These are phyloP conservation scores for Rafetus swinhoei DNA, from an alignment of 2,113 vertebrate genomes.

Conservation along the genomic window DNA sequence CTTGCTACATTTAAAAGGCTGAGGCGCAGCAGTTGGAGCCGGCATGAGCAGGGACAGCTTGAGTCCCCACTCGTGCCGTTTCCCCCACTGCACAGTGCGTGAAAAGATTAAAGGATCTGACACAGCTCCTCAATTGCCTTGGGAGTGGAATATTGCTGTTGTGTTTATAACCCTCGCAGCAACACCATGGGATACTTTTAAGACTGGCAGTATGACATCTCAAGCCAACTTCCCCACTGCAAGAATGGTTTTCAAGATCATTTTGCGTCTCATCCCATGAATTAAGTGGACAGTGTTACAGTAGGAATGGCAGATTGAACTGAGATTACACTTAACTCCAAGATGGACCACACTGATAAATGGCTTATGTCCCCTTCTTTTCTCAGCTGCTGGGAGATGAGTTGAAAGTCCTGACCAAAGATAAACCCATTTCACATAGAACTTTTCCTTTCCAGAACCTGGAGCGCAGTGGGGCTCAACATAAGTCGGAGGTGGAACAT, in stretches of 20 bases:
- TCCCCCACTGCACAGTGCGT: neutral
- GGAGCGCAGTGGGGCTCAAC: conserved; percentile 82
- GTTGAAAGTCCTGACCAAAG: neutral
- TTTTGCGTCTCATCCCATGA: neutral
- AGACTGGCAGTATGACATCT: neutral
- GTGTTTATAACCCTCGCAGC: neutral
- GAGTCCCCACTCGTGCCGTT: too few relatives aligned
- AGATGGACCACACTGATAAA: neutral
- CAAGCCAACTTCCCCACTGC: neutral
- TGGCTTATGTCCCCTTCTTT: neutral
- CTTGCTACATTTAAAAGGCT: too few relatives aligned
- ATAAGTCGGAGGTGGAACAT: conserved; percentile 82
- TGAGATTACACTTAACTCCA: neutral
- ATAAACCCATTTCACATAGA: neutral
- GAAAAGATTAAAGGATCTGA: neutral
- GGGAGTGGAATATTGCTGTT: neutral
- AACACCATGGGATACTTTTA: neutral
- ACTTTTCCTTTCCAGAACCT: conserved; percentile 78
- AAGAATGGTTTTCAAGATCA: neutral
- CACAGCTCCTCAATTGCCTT: neutral
- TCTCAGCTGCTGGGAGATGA: neutral
- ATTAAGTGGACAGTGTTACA: neutral
- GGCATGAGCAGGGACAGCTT: too few relatives aligned
- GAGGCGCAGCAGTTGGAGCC: too few relatives aligned
- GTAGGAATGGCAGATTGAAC: neutral